A percentile compares a stretch with the other conserved stretches of the same genome.
phyloP scores from a whole-genome alignment of 2,113 vertebrate genomes.

The Xenopus laevis region DNA sequence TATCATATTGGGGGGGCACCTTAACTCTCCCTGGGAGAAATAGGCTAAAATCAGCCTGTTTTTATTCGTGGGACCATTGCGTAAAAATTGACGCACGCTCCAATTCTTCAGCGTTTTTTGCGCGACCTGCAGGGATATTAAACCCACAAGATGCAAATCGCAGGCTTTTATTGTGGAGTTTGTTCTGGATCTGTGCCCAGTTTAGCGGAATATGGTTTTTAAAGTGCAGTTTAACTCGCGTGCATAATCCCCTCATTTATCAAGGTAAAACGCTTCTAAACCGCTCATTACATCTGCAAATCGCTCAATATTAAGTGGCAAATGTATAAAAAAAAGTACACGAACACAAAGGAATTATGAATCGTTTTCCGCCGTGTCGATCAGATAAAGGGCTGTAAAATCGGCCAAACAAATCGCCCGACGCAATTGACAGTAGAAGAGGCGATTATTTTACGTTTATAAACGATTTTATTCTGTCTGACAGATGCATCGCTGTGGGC shows the following conservation, averaged over 20 bases:
- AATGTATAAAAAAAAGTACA: not conserved
- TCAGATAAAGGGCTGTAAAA: not conserved
- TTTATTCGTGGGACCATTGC: no score
- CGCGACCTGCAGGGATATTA: constrained; percentile 48
- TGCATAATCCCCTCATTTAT: constrained; percentile 17
- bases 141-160: constrained; percentile 58
- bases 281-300: constrained; percentile 19
- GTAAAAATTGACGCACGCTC: not conserved
- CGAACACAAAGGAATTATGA: not conserved
- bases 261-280: constrained; percentile 21
- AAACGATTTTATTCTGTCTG: not conserved
- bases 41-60: no score
- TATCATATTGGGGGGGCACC: not conserved
- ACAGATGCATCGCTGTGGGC: not conserved
- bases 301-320: constrained; percentile 3
- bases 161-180: constrained; percentile 57
- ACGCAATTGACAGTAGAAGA: not conserved
- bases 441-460: not conserved
- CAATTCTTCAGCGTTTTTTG: constrained; percentile 2
- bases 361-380: constrained; percentile 2
- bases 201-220: constrained; percentile 1
- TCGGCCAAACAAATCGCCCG: not conserved
- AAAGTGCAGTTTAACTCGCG: constrained; percentile 24
- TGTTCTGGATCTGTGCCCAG: constrained; percentile 67
- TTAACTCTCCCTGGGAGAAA: no score